Conservation (phyloP, 2,888 invertebrate genomes). For the Cerastis leucographa region DNA sequence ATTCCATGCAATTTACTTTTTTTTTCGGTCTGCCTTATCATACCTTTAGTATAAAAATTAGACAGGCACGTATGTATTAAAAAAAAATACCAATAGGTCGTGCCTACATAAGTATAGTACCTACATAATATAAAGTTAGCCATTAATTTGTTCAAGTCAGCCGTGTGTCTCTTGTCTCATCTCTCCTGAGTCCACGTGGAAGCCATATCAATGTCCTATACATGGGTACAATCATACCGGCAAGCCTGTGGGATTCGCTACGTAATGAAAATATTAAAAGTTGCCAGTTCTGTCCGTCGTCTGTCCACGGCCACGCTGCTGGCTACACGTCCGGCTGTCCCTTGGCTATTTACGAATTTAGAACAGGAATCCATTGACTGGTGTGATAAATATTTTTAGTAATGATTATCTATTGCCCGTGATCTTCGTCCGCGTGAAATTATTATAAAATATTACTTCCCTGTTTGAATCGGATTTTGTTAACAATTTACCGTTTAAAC, state of each 20-base stretch:
- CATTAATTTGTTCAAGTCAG: neutral
- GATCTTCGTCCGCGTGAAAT: no score
- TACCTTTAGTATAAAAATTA: neutral
- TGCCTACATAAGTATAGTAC: neutral
- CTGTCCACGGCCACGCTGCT: conserved; percentile 54
- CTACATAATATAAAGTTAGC: neutral
- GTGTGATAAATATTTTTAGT: neutral
- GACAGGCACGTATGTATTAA: neutral
- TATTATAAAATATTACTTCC: no score
- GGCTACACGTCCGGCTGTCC: conserved; percentile 69
- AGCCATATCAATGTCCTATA: conserved; percentile 30
- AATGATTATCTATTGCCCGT: neutral
- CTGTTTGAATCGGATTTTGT: no score
- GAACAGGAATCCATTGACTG: conserved; percentile 60
- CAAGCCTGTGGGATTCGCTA: conserved; percentile 66
- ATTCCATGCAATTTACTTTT: no score
- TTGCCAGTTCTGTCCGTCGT: conserved; percentile 62
- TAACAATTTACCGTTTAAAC: no score
- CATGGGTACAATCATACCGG: conserved; percentile 17
- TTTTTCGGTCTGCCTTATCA: no score
- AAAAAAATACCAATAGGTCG: neutral
- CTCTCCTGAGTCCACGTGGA: conserved; percentile 18
- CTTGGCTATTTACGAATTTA: conserved; percentile 71
- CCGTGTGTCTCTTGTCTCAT: neutral
- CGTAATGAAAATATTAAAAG: conserved; percentile 81